Evolutionary conservation across 2,113 vertebrate genomes (phyloP).

Genomic region (Synodontis membranacea): DNA sequence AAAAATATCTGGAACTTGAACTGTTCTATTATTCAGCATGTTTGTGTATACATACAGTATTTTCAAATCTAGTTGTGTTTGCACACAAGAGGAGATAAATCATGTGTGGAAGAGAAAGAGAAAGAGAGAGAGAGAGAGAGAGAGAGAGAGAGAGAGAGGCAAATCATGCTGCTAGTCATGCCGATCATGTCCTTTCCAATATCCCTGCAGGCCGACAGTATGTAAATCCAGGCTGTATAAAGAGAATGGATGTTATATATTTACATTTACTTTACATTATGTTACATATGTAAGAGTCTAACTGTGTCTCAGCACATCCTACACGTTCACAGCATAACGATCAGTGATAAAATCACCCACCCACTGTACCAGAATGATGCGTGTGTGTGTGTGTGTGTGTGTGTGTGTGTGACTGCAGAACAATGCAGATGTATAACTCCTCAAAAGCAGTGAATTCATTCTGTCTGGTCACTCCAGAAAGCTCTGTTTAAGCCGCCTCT

Average conservation of each 20-base stretch:
- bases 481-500: neutral
- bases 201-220: neutral
- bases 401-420: constrained; percentile 10
- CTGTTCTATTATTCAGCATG: constrained; percentile 20
- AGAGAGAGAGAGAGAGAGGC: neutral
- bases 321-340: constrained; percentile 13
- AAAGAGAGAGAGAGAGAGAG: neutral
- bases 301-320: constrained; percentile 12
- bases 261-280: constrained; percentile 23
- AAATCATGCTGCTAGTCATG: constrained; percentile 13
- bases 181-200: constrained; percentile 10
- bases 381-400: constrained; percentile 21
- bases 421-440: neutral
- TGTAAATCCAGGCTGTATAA: neutral
- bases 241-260: constrained; percentile 15
- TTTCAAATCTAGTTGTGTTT: neutral
- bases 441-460: neutral
- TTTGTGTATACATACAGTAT: neutral
- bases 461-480: neutral
- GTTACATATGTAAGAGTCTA: constrained; percentile 10
- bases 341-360: constrained; percentile 32
- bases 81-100: constrained; percentile 7
- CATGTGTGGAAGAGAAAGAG: neutral
- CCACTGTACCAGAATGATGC: neutral
- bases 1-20: neutral